Percentiles rank a stretch among this genome's conserved stretches.
Evolutionary conservation across 2,888 invertebrate genomes (phyloP).

Genomic region (Drosophila siamana): DNA sequence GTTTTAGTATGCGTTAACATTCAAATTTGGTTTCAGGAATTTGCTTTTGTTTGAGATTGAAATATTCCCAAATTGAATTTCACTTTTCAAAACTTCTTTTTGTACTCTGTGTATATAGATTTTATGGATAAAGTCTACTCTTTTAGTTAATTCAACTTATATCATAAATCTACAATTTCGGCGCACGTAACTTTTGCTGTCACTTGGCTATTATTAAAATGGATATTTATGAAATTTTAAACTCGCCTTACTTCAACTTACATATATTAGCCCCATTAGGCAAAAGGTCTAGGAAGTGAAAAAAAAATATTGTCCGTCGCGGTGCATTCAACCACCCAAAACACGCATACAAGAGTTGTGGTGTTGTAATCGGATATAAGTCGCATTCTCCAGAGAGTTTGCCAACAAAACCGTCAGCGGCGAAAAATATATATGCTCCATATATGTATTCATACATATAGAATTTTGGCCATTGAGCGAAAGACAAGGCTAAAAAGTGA

Average conservation of each 20-base stretch:
- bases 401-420: slow-evolving; percentile 34
- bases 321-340: slow-evolving; percentile 50
- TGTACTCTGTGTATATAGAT: no score
- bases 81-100: not conserved
- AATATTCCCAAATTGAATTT: no score
- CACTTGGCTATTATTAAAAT: slow-evolving; percentile 35
- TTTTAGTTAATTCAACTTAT: not conserved
- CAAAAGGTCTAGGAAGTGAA: slow-evolving; percentile 22
- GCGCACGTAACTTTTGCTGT: slow-evolving; percentile 5
- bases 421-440: not conserved
- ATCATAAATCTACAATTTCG: slow-evolving; percentile 5
- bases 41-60: no score
- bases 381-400: slow-evolving; percentile 64
- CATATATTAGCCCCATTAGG: slow-evolving; percentile 58
- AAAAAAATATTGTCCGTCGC: slow-evolving; percentile 12
- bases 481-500: slow-evolving; percentile 45
- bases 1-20: no score
- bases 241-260: slow-evolving; percentile 37
- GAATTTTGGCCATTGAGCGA: slow-evolving; percentile 11
- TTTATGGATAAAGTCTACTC: no score
- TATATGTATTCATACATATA: slow-evolving; percentile 17
- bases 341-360: slow-evolving; percentile 51
- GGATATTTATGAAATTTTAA: slow-evolving; percentile 52
- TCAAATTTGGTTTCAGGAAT: no score
- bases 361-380: slow-evolving; percentile 80